Base-by-base conservation (phyloP, 1,140 invertebrate genomes). In the Octopus bimaculoides region DNA sequence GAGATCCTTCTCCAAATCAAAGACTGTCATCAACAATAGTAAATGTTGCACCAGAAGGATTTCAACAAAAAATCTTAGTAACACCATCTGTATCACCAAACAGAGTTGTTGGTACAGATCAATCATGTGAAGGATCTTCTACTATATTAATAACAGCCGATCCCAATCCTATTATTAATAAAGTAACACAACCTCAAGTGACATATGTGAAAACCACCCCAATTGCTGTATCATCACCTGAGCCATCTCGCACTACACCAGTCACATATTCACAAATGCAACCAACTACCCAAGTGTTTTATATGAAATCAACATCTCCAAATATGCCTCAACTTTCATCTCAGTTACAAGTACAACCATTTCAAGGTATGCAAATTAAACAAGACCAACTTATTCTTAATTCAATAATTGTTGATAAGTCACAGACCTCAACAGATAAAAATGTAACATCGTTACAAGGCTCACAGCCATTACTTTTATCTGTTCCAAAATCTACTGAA, bases 301-400 rank as follows among this genome's bases (percentile, higher is more conserved):
- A 71, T 20, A 71, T 71, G 66, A 71, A 71, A 17, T 41, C 26
- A 41, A 71, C 17, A 71, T 10, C 7, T 71, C 66, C 66, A 20
- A 71, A 71, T 71, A 20, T 71, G 26, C 26, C 66, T 71, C 66
- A 71, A 14, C 66, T 71, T 5, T 71, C 66, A 14, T 71, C 66
- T 6, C 66, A 71, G 14, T 20, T 71, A n/a, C 17, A 71, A 71
- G 14, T 71, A 20, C 66, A 71, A 17, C 14, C 66, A 14, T 71
- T 71, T 6, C 66, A 71, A 71, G 66, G 66, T 14, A 71, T 71
- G 66, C 66, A 71, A 20, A 71, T 71, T 17, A 71, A 71, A 71
- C 66, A 71, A 71, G 66, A 71, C 66, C 66, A 71, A 20, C 66
- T 71, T 71, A 71, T 71, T 71, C 14, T 71, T 6, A 71, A 71